A percentile compares a stretch with the other conserved stretches of the same genome.
phyloP scores from a whole-genome alignment of 2,888 invertebrate genomes.

The Cyaniris semiargus region DNA sequence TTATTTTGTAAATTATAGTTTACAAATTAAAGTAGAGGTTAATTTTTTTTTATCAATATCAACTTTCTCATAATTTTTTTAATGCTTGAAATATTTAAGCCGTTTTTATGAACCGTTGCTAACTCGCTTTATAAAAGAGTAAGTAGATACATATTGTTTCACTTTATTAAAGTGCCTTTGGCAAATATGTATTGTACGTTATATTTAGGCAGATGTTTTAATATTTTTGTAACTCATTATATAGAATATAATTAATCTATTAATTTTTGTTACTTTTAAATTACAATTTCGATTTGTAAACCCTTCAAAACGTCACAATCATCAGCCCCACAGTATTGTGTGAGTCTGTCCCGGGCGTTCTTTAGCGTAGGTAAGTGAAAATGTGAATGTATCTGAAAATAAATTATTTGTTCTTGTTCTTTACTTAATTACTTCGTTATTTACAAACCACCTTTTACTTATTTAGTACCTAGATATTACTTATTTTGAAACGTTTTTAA shows the following conservation, averaged over 20 bases:
- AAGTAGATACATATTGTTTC: no score
- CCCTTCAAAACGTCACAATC: background rate
- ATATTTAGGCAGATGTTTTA: background rate
- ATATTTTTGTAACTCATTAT: no score
- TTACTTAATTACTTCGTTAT: slow-evolving; percentile 49
- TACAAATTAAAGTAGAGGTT: no score
- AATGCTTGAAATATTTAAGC: no score
- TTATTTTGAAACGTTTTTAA: background rate
- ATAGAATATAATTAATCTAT: no score
- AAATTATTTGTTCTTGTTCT: slow-evolving; percentile 77
- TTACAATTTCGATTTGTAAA: background rate
- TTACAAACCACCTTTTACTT: slow-evolving; percentile 46
- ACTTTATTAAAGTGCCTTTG: background rate
- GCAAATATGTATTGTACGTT: background rate
- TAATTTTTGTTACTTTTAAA: background rate
- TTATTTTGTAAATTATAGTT: no score
- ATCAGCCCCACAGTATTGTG: background rate
- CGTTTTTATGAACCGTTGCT: no score
- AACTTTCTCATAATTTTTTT: no score
- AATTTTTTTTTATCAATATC: no score
- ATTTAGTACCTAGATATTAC: background rate
- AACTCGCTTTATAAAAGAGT: no score
- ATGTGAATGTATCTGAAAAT: slow-evolving; percentile 65
- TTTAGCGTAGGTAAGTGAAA: slow-evolving; percentile 57
- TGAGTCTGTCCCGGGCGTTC: background rate